Percentiles rank a stretch among this genome's conserved stretches.
Conservation (phyloP, 1,140 invertebrate genomes). For the Zelostemma sp. region DNA sequence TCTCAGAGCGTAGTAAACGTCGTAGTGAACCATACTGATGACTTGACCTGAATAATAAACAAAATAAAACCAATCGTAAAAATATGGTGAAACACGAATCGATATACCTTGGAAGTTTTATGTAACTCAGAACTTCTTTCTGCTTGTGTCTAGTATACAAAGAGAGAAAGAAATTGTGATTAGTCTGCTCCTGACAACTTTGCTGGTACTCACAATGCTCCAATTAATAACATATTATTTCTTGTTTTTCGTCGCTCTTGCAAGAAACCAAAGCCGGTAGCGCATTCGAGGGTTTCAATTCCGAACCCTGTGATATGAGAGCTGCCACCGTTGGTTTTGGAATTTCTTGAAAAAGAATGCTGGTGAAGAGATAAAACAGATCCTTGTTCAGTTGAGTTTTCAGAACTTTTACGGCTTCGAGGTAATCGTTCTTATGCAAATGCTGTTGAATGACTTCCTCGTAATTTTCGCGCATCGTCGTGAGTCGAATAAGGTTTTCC, state of each 20-base stretch:
- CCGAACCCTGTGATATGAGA: constrained; percentile 81
- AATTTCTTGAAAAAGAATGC: constrained; percentile 84
- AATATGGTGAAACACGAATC: too few relatives aligned
- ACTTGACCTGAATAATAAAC: too few relatives aligned
- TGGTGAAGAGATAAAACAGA: constrained; percentile 91
- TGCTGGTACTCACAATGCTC: constrained; percentile 89
- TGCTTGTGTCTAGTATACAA: constrained; percentile 84
- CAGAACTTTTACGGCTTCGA: constrained; percentile 82
- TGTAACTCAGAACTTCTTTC: constrained; percentile 85
- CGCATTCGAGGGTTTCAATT: constrained; percentile 82
- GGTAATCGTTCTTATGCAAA: constrained; percentile 82
- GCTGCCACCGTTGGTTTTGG: constrained; percentile 86
- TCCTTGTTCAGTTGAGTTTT: constrained; percentile 80
- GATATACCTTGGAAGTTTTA: constrained; percentile 84
- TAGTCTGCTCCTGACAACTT: constrained; percentile 83
- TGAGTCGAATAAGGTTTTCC: constrained; percentile 87
- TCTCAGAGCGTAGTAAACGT: constrained; percentile 85
- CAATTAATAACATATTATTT: constrained; percentile 89
- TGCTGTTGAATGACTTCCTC: constrained; percentile 90
- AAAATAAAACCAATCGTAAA: too few relatives aligned
- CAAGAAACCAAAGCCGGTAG: constrained; percentile 84
- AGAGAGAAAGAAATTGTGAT: constrained; percentile 94
- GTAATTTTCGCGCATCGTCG: constrained; percentile 90
- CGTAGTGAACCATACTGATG: constrained; percentile 77
- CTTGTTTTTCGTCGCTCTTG: constrained; percentile 71